Evolutionary conservation across 2,113 vertebrate species (phyloP), one percentile per base, ranked within the genome.

Genomic region (Spea bombifrons): DNA sequence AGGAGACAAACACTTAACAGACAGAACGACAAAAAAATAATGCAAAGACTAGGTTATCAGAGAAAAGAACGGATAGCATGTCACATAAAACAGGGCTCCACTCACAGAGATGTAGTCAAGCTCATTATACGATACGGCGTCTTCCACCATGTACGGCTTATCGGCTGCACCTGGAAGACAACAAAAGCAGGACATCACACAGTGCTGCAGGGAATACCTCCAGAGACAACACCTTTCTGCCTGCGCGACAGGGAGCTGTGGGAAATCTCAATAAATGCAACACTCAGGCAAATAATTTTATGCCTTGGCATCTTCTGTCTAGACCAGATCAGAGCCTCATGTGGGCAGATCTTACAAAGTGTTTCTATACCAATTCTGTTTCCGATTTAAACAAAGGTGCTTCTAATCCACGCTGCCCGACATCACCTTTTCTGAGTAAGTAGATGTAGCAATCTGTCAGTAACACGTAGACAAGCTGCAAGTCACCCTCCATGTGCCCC

Each of bases 61-160:
- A 17, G 50, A 59, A 6, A 73, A 3, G 1, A 8, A 7, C 9
- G 0, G 8, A 44, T 16, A 5, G 7, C 0, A n/a, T 6, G 17
- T 8, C 65, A 6, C n/a, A 9, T 9, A 12, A 5, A 17, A 30
- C 2, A 13, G 0, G 0, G 46, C 17, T 0, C 0, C 13, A 87
- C 97, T 95, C 88, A 98, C 97, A 77, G 97, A 99, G 68, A 99
- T 75, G 63, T 97, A 99, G 86, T 99, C 97, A 64, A 99, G 90
- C 83, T 99, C 97, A 0, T 94, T 98, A 68, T 99, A 99, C 61
- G 96, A 95, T 73, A 99, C 89, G 0, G 97, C 96, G 15, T 98
- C 96, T 83, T 99, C 96, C 80, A 99, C 95, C 83, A 94, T 92
- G 87, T 99, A 99, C 0, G 97, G 97, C 88, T 99, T 99, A 85